Evolutionary conservation across 2,113 vertebrate genomes (phyloP).

Genomic region (Corythornis cristatus): DNA sequence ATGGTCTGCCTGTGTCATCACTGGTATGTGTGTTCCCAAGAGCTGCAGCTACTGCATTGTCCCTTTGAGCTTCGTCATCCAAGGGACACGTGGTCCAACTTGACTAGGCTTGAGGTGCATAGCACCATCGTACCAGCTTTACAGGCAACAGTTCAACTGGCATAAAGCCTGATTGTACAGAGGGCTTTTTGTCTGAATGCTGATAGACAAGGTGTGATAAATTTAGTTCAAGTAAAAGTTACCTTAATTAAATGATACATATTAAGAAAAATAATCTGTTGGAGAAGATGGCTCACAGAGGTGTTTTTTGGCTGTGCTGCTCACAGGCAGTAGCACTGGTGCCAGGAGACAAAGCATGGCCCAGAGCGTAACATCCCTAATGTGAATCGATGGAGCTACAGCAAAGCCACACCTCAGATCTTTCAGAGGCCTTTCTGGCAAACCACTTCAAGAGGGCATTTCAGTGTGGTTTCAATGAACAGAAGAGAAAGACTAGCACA

Average conservation of each 20-base stretch:
- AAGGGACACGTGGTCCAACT: too few species aligned
- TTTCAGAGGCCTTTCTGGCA: neutral
- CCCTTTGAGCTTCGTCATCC: neutral
- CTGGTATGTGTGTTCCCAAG: neutral
- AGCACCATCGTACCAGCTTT: neutral
- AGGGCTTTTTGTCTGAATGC: neutral
- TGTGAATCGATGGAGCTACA: rapidly evolving
- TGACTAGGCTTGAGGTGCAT: neutral
- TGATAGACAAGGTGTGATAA: neutral
- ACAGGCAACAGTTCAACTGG: neutral
- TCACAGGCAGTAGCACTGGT: neutral
- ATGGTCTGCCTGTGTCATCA: rapidly evolving
- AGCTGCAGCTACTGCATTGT: neutral
- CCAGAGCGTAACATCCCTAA: neutral
- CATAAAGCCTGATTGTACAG: neutral
- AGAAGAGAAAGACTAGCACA: neutral
- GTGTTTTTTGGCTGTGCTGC: neutral
- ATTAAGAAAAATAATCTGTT: neutral
- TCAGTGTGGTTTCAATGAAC: neutral
- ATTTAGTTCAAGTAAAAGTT: neutral
- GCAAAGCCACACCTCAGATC: neutral
- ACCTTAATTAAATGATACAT: neutral
- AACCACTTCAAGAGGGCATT: neutral
- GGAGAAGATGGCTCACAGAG: neutral
- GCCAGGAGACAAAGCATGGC: neutral